A percentile compares a stretch with the other conserved stretches of the same genome.
Evolutionary conservation across 2,797 vertebrate genomes (phyloP).

Genomic region (Valencia hispanica): DNA sequence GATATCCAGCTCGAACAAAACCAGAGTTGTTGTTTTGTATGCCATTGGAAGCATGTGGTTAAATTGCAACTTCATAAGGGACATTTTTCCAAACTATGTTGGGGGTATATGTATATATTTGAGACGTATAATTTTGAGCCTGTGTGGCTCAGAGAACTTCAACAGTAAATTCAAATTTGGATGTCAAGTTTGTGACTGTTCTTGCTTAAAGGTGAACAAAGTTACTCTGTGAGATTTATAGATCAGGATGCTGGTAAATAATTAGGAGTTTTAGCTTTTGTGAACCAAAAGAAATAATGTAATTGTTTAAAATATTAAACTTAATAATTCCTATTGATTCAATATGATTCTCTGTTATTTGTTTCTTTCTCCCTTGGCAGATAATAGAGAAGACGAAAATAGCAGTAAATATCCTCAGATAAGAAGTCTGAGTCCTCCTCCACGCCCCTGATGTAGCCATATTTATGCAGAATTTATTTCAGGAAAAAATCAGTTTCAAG

Average conservation of each 20-base stretch:
- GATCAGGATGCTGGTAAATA: slow-evolving; percentile 33
- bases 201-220: slow-evolving; percentile 33
- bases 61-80: too few relatives aligned
- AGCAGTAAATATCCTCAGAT: slow-evolving; percentile 8
- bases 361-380: slow-evolving; percentile 33
- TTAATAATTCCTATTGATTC: slow-evolving; percentile 50
- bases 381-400: slow-evolving; percentile 10
- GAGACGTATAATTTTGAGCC: too few relatives aligned
- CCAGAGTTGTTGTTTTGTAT: too few relatives aligned
- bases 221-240: slow-evolving; percentile 10
- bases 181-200: not conserved
- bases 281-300: slow-evolving; percentile 21
- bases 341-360: slow-evolving; percentile 30
- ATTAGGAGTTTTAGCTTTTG: slow-evolving; percentile 17
- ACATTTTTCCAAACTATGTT: too few relatives aligned
- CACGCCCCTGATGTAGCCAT: slow-evolving; percentile 2
- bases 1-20: too few relatives aligned
- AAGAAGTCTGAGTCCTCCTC: slow-evolving; percentile 16
- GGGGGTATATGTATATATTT: too few relatives aligned
- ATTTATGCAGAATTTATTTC: not conserved
- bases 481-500: slow-evolving; percentile 13
- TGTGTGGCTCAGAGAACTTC: not conserved
- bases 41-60: too few relatives aligned
- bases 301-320: slow-evolving; percentile 18
- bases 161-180: too few relatives aligned